Conservation (phyloP, 2,888 invertebrate genomes). For the Resseliella maxima region DNA sequence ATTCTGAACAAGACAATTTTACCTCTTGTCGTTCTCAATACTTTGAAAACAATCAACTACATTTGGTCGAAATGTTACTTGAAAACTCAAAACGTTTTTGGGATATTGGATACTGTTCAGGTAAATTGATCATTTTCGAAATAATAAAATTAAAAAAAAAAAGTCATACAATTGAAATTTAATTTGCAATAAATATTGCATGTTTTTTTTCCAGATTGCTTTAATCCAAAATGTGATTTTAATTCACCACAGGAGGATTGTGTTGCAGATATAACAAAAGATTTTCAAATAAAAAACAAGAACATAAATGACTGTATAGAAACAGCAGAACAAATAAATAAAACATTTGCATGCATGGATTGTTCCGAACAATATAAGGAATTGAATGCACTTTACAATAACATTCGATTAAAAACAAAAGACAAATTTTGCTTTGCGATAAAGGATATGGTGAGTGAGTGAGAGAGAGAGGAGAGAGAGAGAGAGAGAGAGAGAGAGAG, state of each 20-base stretch:
- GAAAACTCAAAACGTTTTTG: not conserved
- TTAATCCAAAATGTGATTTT: not conserved
- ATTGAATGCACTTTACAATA: not conserved
- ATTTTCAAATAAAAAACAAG: not conserved
- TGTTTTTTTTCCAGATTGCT: not conserved
- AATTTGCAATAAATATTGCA: not conserved
- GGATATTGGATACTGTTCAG: not conserved
- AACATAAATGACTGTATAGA: not conserved
- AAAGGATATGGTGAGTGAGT: not conserved
- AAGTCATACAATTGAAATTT: not conserved
- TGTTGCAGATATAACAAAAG: not conserved
- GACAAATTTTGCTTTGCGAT: conserved; percentile 1
- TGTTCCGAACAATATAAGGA: not conserved
- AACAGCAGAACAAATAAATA: not conserved
- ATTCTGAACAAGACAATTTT: not conserved
- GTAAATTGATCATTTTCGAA: not conserved
- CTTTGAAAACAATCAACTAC: not conserved
- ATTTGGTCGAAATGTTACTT: not conserved
- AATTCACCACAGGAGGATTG: not conserved
- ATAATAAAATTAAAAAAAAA: not conserved
- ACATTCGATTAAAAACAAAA: not conserved
- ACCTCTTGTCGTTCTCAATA: not conserved
- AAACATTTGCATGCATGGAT: not conserved
- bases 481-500: too few species aligned
- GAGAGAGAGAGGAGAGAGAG: too few species aligned